Percentiles rank a stretch among this genome's conserved stretches.
Conservation (phyloP, 2,888 invertebrate genomes). For the Thysanoteuthis rhombus region DNA sequence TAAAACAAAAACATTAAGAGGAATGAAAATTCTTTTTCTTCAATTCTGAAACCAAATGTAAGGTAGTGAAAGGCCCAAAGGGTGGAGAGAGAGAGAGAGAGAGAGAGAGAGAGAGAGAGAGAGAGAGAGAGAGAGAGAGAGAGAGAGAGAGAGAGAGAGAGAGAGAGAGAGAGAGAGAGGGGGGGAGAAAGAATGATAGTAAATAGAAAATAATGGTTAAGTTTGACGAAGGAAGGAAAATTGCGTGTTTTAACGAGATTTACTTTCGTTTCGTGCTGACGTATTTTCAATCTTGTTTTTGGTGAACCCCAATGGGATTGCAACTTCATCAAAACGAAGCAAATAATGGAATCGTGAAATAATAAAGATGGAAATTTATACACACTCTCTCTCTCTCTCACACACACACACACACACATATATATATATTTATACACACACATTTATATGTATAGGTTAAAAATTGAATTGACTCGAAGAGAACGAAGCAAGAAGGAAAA, state of each 20-base stretch:
- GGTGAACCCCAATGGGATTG: background rate
- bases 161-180: background rate
- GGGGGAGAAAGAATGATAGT: background rate
- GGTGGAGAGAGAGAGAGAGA: background rate
- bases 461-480: background rate
- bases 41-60: background rate
- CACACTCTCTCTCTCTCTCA: too few relatives aligned
- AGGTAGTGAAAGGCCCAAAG: background rate
- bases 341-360: background rate
- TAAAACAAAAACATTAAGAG: background rate
- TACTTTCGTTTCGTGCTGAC: constrained; percentile 12
- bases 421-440: background rate
- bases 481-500: background rate
- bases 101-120: background rate
- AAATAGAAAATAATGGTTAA: background rate
- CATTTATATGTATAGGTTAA: background rate
- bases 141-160: background rate
- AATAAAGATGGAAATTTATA: background rate
- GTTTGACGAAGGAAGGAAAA: background rate
- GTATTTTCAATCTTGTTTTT: background rate
- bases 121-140: background rate
- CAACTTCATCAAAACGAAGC: background rate
- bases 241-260: background rate
- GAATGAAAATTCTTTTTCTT: background rate
- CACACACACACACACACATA: background rate